A percentile compares a stretch with the other conserved stretches of the same genome.
phyloP scores from a whole-genome alignment of 2,888 invertebrate genomes.

The Coleophora deauratella region DNA sequence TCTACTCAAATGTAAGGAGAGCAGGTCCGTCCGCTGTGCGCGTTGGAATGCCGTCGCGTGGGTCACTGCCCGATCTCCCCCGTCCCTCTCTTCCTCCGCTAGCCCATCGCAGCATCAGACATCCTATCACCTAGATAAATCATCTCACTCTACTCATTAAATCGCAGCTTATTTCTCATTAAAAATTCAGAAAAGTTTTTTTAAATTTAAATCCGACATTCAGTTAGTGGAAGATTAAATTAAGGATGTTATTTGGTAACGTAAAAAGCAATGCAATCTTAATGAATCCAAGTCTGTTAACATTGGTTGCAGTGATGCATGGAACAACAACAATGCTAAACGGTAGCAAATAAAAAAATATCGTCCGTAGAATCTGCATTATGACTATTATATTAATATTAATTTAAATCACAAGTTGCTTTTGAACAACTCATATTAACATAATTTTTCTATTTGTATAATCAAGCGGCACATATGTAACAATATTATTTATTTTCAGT shows the following conservation, averaged over 20 bases:
- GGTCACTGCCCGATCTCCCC: constrained; percentile 63
- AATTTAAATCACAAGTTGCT: constrained; percentile 62
- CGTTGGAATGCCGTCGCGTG: constrained; percentile 57
- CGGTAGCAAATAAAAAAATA: not conserved
- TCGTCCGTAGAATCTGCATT: too few species aligned
- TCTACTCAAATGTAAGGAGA: constrained; percentile 50
- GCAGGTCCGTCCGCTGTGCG: constrained; percentile 51
- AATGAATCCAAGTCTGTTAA: too few species aligned
- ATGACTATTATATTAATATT: too few species aligned
- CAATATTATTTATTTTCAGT: too few species aligned
- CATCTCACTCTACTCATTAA: constrained; percentile 42
- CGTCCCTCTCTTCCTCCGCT: constrained; percentile 25
- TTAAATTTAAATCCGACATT: not conserved
- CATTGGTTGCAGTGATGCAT: too few species aligned
- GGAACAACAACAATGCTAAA: not conserved
- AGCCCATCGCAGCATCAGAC: constrained; percentile 50
- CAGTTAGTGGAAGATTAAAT: too few species aligned
- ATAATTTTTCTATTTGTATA: constrained; percentile 69
- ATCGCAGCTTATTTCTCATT: constrained; percentile 24
- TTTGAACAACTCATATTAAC: constrained; percentile 60
- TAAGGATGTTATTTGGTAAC: not conserved
- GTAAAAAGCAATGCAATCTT: not conserved
- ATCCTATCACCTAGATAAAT: constrained; percentile 64
- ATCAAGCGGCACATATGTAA: constrained; percentile 54
- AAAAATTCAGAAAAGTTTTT: constrained; percentile 1